Percentiles rank a stretch among this genome's conserved stretches.
Conservation (phyloP, 2,797 vertebrate species). For the Nannoperca obscura region DNA sequence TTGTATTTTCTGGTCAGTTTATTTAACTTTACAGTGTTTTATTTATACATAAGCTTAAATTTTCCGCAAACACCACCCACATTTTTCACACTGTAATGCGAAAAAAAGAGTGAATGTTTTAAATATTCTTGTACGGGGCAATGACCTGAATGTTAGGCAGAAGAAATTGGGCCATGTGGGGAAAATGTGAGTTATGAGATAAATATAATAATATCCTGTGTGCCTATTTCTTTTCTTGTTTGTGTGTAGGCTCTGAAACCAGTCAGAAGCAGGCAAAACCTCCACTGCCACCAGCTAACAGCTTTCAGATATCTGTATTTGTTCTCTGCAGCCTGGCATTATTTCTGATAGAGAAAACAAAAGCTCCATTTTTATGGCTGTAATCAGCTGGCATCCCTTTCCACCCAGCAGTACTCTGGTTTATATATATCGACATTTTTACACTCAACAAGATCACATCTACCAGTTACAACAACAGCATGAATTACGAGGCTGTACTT, state of each 20-base stretch:
- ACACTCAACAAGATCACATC: conserved; percentile 45
- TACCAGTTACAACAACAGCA: conserved; percentile 22
- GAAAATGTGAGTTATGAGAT: not conserved
- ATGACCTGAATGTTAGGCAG: not conserved
- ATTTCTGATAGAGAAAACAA: conserved; percentile 38
- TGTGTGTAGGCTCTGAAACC: not conserved
- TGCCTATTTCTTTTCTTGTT: not conserved
- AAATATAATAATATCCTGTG: not conserved
- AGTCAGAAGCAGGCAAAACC: not conserved
- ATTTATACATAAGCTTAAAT: no score
- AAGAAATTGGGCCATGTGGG: not conserved
- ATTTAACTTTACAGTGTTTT: no score
- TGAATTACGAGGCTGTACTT: conserved; percentile 37
- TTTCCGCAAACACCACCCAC: no score
- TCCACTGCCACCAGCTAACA: conserved; percentile 12
- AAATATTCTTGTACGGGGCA: no score
- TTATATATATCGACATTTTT: conserved; percentile 24
- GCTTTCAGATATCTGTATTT: conserved; percentile 18
- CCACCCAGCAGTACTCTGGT: conserved; percentile 7
- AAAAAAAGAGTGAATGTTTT: no score
- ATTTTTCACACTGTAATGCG: no score
- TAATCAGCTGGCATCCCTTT: conserved; percentile 46
- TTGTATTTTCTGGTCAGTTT: not conserved
- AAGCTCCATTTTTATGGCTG: conserved; percentile 20
- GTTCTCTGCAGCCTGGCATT: conserved; percentile 30